Base-by-base conservation (phyloP, 2,113 vertebrate species). In the Thalassarche chlororhynchos region DNA sequence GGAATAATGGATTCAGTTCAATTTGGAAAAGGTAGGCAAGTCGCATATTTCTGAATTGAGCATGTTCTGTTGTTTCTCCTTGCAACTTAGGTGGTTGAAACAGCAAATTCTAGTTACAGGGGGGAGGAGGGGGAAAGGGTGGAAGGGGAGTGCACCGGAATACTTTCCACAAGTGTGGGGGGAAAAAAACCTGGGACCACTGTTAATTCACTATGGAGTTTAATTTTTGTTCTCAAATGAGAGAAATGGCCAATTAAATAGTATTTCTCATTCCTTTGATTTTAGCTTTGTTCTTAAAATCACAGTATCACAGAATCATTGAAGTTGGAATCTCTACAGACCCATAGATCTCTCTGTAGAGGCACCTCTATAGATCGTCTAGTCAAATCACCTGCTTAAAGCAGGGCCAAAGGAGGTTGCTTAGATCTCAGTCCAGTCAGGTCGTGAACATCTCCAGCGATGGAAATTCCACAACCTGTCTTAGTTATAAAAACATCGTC, bases 21-120 rank as follows among this genome's bases (percentile, higher is more conserved):
- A 11, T 98, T 98, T 97, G 99, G 98, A 97, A 98, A 99, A 98
- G 99, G 99, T 99, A 97, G n/a, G 98, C 95, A 58, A 93, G 31
- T 93, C 31, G 36, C 16, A 1, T 54, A 4, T 25, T 47, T 87
- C 34, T 61, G 58, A 91, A 25, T 0, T 24, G 17, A 34, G 28
- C 32, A 5, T 44, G 64, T 61, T 47, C 44, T 69, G 34, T 23
- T 78, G 28, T 66, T 70, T 89, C n/a, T 46, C 17, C 36, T 61
- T 72, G 36, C 5, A 5, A 46, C 17, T 68, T 55, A 17, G 20
- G 8, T 26, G 23, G 14, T 55, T 84, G 20, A 71, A 84, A 46
- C 16, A 64, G 20, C 26, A 74, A 49, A 76, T 54, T 71, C 20
- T 57, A 5, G 54, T 60, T 58, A 17, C 1, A 7, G 28, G 28